Percentiles rank a stretch among this genome's conserved stretches.
Conservation (phyloP, 2,888 invertebrate species). For the Agriotes lineatus region DNA sequence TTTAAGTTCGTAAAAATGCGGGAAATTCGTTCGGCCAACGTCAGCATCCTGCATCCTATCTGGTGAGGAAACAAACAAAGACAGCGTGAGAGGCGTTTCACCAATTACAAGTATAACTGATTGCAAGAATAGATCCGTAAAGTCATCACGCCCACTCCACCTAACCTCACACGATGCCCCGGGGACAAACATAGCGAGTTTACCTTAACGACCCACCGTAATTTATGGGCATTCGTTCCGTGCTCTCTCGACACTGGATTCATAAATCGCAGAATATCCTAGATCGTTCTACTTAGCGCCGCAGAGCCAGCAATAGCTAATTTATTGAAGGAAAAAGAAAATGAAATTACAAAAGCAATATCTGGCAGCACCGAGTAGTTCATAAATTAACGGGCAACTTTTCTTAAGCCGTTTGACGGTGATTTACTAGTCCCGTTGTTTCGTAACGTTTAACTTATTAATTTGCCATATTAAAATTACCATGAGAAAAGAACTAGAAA, state of each 20-base stretch:
- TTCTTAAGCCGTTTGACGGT: no score
- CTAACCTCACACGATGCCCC: conserved; percentile 53
- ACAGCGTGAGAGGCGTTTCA: conserved; percentile 43
- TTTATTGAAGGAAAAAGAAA: conserved; percentile 17
- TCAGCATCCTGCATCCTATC: conserved; percentile 19
- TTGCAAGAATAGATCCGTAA: conserved; percentile 54
- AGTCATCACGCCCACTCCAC: conserved; percentile 55
- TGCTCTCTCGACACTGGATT: conserved; percentile 38
- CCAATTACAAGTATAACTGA: conserved; percentile 48
- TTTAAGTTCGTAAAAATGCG: neutral
- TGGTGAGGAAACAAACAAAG: conserved; percentile 31
- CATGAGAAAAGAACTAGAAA: no score
- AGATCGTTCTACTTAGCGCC: conserved; percentile 39
- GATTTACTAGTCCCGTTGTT: no score
- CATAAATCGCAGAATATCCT: conserved; percentile 42
- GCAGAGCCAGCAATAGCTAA: conserved; percentile 13
- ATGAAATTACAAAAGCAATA: conserved; percentile 13
- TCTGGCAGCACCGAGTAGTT: neutral
- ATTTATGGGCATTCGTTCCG: conserved; percentile 47
- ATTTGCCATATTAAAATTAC: no score
- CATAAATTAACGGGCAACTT: no score
- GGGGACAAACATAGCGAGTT: conserved; percentile 48
- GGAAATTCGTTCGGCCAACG: conserved; percentile 22
- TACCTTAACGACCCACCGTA: conserved; percentile 49
- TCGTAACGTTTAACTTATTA: no score